These are phyloP conservation scores for Paratrypauchen microcephalus DNA, from an alignment of 2,797 vertebrate species.

Conservation along the genomic window DNA sequence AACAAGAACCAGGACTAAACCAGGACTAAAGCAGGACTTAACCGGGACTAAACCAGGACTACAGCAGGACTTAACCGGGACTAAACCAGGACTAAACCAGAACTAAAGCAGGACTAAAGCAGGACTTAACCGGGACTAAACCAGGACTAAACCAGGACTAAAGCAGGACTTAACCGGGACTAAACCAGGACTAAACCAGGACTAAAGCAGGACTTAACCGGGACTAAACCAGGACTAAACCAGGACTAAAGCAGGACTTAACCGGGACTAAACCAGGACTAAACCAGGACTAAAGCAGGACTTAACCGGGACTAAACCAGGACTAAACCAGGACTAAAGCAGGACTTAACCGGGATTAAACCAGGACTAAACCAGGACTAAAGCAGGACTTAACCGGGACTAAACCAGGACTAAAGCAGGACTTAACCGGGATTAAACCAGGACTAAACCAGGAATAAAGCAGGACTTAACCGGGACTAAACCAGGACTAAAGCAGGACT, in stretches of 20 bases:
- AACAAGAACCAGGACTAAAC: background rate
- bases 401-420: background rate
- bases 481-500: background rate
- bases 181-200: background rate
- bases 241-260: background rate
- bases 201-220: background rate
- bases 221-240: background rate
- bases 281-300: background rate
- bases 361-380: background rate
- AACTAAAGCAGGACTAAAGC: background rate
- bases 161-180: background rate
- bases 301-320: background rate
- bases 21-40: background rate
- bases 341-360: background rate
- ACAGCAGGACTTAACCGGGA: background rate
- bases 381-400: background rate
- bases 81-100: background rate
- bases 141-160: too few relatives aligned
- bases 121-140: background rate
- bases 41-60: background rate
- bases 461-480: background rate
- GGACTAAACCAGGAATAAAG: background rate
- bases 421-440: background rate
- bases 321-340: background rate
- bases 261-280: background rate